A percentile compares a stretch with the other conserved stretches of the same genome.
Conservation (phyloP, 2,113 vertebrate genomes). For the Melanotaenia duboulayi region DNA sequence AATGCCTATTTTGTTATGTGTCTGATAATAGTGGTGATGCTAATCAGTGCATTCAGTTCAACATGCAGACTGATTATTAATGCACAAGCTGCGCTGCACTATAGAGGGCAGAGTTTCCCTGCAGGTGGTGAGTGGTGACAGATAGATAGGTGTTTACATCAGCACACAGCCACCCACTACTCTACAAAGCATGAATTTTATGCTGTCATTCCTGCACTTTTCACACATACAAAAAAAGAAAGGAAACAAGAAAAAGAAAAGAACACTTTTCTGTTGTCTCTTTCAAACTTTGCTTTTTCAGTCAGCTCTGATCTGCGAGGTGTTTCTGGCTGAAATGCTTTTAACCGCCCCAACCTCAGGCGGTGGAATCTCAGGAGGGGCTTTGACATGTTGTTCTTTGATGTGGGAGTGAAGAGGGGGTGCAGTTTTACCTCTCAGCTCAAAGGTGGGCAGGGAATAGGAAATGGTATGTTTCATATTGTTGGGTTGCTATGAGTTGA, state of each 20-base stretch:
- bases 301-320: slow-evolving; percentile 17
- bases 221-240: neutral
- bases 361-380: slow-evolving; percentile 6
- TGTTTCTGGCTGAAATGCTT: slow-evolving; percentile 34
- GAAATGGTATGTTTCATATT: slow-evolving; percentile 34
- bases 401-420: slow-evolving; percentile 2
- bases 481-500: slow-evolving; percentile 20
- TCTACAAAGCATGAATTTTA: neutral
- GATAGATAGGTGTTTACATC: neutral
- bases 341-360: slow-evolving; percentile 16
- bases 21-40: slow-evolving; percentile 7
- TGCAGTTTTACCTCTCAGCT: slow-evolving; percentile 17
- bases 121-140: slow-evolving; percentile 32
- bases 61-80: neutral
- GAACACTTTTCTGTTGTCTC: slow-evolving; percentile 13
- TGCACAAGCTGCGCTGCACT: slow-evolving; percentile 3
- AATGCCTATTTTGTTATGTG: neutral
- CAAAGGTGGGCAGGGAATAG: slow-evolving; percentile 31
- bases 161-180: neutral
- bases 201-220: slow-evolving; percentile 31
- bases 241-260: neutral
- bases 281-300: slow-evolving; percentile 50
- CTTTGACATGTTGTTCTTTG: slow-evolving; percentile 30
- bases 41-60: neutral
- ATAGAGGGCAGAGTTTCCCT: slow-evolving; percentile 46